phyloP scores from a whole-genome alignment of 2,113 vertebrate species.

The Perca flavescens region DNA sequence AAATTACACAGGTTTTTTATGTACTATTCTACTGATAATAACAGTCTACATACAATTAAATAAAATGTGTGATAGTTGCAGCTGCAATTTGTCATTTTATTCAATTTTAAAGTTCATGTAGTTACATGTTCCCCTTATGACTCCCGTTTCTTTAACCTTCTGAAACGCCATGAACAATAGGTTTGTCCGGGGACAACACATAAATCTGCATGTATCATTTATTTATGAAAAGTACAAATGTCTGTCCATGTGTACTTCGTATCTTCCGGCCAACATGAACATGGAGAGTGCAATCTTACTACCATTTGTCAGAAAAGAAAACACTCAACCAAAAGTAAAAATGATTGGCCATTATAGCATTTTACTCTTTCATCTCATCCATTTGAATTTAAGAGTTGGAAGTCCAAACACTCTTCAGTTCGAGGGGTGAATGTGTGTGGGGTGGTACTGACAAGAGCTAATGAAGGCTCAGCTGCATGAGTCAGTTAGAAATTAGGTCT shows the following conservation, averaged over 20 bases:
- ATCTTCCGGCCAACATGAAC: slow-evolving; percentile 12
- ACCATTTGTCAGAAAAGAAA: background rate
- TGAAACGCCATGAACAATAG: background rate
- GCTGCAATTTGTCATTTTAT: background rate
- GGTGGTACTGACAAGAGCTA: background rate
- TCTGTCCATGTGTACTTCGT: background rate
- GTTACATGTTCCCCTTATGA: background rate
- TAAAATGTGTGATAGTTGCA: too few species aligned
- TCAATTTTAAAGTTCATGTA: background rate
- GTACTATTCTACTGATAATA: background rate
- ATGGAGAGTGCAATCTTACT: slow-evolving; percentile 7
- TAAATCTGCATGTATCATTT: background rate
- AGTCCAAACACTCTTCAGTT: slow-evolving; percentile 44
- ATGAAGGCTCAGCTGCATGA: slow-evolving; percentile 52
- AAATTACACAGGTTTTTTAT: background rate
- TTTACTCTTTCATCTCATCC: slow-evolving; percentile 34
- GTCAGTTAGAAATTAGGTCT: slow-evolving; percentile 87
- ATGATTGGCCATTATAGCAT: slow-evolving; percentile 14
- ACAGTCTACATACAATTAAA: background rate
- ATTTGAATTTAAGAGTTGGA: slow-evolving; percentile 38
- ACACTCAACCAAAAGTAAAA: slow-evolving; percentile 41
- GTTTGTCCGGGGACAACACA: background rate
- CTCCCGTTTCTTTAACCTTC: background rate
- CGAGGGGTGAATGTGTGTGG: background rate
- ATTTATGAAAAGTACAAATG: background rate